Evolutionary conservation across 2,888 invertebrate species (phyloP).

Genomic region (Griposia aprilina): DNA sequence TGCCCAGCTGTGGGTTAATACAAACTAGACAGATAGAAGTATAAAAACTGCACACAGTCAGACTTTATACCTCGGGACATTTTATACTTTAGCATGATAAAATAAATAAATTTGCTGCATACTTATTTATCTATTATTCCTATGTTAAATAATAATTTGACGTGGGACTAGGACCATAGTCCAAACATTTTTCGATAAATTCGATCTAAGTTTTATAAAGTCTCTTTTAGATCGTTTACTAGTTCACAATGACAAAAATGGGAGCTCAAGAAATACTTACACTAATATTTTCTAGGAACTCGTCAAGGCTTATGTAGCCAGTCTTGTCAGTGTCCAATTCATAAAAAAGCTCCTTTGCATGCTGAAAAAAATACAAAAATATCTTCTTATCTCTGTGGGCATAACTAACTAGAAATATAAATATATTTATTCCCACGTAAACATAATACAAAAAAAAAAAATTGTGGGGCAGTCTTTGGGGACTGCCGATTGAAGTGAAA

Average conservation of each 20-base stretch:
- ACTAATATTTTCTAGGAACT: conserved; percentile 95
- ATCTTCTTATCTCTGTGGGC: background rate
- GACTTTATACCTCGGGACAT: background rate
- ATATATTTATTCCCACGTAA: no score
- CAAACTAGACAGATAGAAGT: background rate
- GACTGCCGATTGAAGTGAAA: no score
- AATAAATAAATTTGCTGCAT: background rate
- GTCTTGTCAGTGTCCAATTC: conserved; percentile 95
- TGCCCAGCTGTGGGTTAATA: background rate
- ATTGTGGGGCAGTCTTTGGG: no score
- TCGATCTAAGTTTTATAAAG: background rate
- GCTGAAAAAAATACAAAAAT: conserved; percentile 79
- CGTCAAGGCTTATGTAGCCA: conserved; percentile 96
- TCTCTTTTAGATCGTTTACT: no score
- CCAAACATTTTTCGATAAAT: background rate
- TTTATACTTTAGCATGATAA: background rate
- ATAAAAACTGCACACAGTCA: background rate
- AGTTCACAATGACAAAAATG: background rate
- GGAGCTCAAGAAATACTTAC: conserved; percentile 88
- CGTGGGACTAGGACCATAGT: background rate
- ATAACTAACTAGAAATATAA: background rate
- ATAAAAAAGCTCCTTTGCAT: conserved; percentile 92
- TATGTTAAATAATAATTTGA: background rate
- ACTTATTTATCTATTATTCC: background rate
- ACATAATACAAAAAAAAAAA: no score